Conservation (phyloP, 2,113 vertebrate species). For the Aptenodytes patagonicus region DNA sequence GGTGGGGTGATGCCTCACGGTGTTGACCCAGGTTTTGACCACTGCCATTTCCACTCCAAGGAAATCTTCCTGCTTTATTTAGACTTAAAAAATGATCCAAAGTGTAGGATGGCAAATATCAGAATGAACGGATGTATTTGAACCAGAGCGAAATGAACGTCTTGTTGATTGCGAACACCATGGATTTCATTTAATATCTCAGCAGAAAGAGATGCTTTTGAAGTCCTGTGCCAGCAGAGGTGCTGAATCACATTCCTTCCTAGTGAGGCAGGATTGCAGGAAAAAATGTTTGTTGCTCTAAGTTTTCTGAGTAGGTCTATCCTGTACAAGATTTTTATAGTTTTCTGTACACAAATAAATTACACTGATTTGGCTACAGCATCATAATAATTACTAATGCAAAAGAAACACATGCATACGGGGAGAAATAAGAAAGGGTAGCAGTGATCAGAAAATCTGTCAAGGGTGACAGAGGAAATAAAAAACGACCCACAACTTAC, state of each 20-base stretch:
- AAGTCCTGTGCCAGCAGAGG: not conserved
- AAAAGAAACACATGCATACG: not conserved
- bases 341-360: not conserved
- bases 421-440: not conserved
- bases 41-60: not conserved
- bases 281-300: not conserved
- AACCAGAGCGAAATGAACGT: accelerated
- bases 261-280: not conserved
- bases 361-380: not conserved
- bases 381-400: not conserved
- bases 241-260: not conserved
- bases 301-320: not conserved
- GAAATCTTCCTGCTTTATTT: not conserved
- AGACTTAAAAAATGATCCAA: not conserved
- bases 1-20: accelerated
- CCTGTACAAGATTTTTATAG: not conserved
- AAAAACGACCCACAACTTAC: not conserved
- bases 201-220: not conserved
- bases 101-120: not conserved
- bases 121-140: not conserved
- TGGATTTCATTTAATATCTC: not conserved
- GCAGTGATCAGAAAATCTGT: not conserved
- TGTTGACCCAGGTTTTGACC: not conserved
- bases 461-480: not conserved
- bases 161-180: not conserved